These are phyloP conservation scores for Napeogenes sylphis DNA, from an alignment of 2,888 invertebrate species.

Conservation along the genomic window DNA sequence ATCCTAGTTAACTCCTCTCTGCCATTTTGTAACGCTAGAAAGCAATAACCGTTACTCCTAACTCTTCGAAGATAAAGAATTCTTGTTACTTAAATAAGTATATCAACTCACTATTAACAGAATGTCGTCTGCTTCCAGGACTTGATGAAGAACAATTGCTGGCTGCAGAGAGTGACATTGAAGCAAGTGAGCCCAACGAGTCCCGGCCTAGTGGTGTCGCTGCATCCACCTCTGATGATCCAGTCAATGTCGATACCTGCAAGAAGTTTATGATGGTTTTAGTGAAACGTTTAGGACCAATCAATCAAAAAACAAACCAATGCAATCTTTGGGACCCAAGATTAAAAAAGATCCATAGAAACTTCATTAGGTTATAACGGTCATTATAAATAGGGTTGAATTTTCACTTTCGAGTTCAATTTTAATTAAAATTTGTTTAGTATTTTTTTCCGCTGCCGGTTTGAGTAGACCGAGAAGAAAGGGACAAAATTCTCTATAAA, in stretches of 20 bases:
- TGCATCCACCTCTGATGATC: constrained; percentile 84
- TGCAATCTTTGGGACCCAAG: not conserved
- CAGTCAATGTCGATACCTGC: constrained; percentile 89
- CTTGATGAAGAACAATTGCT: constrained; percentile 87
- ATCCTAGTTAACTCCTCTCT: constrained; percentile 68
- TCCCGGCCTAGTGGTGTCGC: constrained; percentile 72
- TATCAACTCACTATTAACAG: constrained; percentile 82
- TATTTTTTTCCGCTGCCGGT: no score
- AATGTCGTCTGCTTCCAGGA: constrained; percentile 87
- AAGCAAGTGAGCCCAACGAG: constrained; percentile 84
- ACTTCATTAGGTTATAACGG: no score
- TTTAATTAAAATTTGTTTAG: not conserved
- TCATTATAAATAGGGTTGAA: no score
- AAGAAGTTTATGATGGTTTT: constrained; percentile 20
- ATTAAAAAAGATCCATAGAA: no score
- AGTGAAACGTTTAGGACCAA: not conserved
- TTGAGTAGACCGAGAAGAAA: no score
- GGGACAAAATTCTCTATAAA: no score
- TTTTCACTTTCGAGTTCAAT: not conserved
- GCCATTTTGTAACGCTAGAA: constrained; percentile 74
- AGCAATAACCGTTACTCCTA: not conserved
- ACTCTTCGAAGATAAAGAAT: not conserved
- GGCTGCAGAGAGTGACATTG: constrained; percentile 86
- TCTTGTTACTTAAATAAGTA: constrained; percentile 10
- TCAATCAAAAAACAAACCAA: no score